These are phyloP conservation scores for Drosophila koepferae DNA, from an alignment of 2,888 invertebrate species.

Conservation along the genomic window DNA sequence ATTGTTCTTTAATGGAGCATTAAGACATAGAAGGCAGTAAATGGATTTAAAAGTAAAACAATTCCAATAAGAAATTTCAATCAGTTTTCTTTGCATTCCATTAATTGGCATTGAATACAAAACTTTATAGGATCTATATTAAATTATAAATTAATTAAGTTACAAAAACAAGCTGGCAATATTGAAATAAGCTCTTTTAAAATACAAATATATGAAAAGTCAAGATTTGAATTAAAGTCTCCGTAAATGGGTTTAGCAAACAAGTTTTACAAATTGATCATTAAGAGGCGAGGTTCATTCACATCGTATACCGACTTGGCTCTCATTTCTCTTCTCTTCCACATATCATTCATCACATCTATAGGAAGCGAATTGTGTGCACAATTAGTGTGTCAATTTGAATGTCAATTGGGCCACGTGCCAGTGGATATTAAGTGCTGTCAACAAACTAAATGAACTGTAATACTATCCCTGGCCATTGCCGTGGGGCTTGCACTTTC, in stretches of 20 bases:
- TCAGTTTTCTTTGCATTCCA: background rate
- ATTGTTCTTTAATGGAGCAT: background rate
- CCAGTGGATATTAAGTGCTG: conserved; percentile 34
- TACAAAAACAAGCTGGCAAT: no score
- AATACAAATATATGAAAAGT: background rate
- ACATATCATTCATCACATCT: conserved; percentile 19
- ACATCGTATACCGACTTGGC: background rate
- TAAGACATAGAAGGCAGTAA: background rate
- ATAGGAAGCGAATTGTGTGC: background rate
- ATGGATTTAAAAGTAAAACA: background rate
- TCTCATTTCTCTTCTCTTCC: background rate
- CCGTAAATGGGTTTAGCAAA: background rate
- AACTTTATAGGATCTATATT: no score
- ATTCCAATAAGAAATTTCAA: background rate
- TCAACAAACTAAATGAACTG: conserved; percentile 39
- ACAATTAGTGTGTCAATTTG: conserved; percentile 3
- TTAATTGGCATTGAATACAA: no score
- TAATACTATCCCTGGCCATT: conserved; percentile 15
- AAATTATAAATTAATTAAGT: no score
- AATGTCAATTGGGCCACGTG: conserved; percentile 54
- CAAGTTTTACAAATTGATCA: background rate
- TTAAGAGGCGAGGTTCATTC: background rate
- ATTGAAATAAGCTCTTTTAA: no score
- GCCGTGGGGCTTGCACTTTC: background rate
- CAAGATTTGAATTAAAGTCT: background rate